Evolutionary conservation across 2,113 vertebrate species (phyloP).

Genomic region (Embiotoca jacksoni): DNA sequence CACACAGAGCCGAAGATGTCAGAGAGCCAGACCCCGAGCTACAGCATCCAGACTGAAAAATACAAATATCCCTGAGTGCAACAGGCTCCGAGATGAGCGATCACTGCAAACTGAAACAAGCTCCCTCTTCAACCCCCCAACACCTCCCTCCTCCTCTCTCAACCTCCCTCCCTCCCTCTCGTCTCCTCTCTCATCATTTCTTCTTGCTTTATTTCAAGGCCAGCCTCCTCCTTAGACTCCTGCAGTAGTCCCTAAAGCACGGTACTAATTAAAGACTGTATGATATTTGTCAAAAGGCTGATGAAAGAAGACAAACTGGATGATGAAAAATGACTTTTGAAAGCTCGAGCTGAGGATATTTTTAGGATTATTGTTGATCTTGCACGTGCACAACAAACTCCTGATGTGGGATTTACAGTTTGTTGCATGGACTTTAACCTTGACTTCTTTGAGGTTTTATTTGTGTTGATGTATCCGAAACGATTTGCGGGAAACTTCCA

Average conservation of each 20-base stretch:
- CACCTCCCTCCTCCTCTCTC: slow-evolving; percentile 39
- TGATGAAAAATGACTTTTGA: not conserved
- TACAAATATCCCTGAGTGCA: slow-evolving; percentile 70
- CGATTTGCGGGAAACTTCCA: no score
- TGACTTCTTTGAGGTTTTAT: not conserved
- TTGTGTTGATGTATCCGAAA: no score
- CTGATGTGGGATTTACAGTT: not conserved
- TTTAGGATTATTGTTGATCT: not conserved
- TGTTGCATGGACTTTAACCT: slow-evolving; percentile 4
- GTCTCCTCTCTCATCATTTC: slow-evolving; percentile 56
- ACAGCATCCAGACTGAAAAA: slow-evolving; percentile 67
- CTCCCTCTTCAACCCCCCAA: slow-evolving; percentile 36
- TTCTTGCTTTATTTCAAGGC: slow-evolving; percentile 44
- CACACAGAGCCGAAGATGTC: slow-evolving; percentile 30
- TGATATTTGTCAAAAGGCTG: slow-evolving; percentile 29
- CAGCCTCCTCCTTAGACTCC: slow-evolving; percentile 49
- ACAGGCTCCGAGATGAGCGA: slow-evolving; percentile 56
- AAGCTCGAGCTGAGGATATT: not conserved
- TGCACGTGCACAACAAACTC: not conserved
- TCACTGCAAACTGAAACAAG: slow-evolving; percentile 55
- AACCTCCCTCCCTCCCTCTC: slow-evolving; percentile 31
- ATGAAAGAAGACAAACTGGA: slow-evolving; percentile 30
- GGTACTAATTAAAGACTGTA: slow-evolving; percentile 71
- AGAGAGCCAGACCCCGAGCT: slow-evolving; percentile 38
- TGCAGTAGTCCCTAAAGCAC: slow-evolving; percentile 32